phyloP scores from a whole-genome alignment of 2,113 vertebrate species.

The Sakesphorus luctuosus region DNA sequence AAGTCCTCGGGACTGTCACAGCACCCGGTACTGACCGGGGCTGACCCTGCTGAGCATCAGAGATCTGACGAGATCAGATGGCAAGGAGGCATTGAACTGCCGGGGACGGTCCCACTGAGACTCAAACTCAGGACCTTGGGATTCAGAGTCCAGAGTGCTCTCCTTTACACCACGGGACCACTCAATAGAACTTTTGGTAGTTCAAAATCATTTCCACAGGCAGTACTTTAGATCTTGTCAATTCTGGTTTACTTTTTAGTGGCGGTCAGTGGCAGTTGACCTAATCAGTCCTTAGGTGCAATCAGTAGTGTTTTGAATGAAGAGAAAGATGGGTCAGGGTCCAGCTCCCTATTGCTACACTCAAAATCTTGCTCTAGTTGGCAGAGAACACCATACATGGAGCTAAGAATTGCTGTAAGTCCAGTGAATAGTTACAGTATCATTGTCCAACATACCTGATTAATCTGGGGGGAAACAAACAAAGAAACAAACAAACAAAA shows the following conservation, averaged over 20 bases:
- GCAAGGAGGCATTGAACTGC: too few relatives aligned
- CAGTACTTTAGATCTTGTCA: neutral
- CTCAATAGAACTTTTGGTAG: neutral
- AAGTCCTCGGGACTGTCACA: too few relatives aligned
- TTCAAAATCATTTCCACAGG: neutral
- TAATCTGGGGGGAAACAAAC: neutral
- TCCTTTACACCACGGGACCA: too few relatives aligned
- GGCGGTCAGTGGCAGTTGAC: neutral
- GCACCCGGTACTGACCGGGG: too few relatives aligned
- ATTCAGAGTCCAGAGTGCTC: too few relatives aligned
- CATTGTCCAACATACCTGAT: neutral
- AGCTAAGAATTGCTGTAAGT: neutral
- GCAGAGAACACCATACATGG: neutral
- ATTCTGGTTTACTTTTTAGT: neutral
- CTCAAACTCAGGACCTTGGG: too few relatives aligned
- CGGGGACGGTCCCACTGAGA: too few relatives aligned
- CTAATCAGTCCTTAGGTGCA: accelerated
- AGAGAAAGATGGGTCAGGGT: neutral
- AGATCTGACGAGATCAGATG: too few relatives aligned
- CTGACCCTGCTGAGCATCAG: too few relatives aligned
- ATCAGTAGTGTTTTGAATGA: neutral
- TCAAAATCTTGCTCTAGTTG: neutral
- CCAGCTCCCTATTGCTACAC: neutral
- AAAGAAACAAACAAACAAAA: too few relatives aligned
- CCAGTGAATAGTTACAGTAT: neutral